phyloP scores from a whole-genome alignment of 2,113 vertebrate species.

The Terrapene triunguis region DNA sequence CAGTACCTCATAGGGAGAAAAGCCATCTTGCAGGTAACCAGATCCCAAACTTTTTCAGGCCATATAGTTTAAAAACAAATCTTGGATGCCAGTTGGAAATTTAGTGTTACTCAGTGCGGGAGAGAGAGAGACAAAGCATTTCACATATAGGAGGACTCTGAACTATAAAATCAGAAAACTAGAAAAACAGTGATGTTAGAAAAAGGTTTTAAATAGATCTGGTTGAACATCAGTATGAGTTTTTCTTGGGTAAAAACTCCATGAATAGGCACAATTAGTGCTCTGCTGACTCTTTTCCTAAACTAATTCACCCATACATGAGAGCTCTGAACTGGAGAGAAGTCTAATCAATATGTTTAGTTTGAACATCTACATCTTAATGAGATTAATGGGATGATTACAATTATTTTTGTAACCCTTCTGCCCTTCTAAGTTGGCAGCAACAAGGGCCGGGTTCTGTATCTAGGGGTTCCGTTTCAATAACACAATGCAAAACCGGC shows the following conservation, averaged over 20 bases:
- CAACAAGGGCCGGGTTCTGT: too few species aligned
- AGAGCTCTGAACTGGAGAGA: not conserved
- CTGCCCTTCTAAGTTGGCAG: too few species aligned
- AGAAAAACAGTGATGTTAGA: not conserved
- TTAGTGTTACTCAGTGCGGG: not conserved
- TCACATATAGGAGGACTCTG: not conserved
- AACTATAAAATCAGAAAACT: not conserved
- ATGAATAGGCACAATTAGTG: not conserved
- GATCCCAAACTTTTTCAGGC: not conserved
- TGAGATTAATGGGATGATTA: conserved; percentile 18
- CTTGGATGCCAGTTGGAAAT: not conserved
- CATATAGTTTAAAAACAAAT: not conserved
- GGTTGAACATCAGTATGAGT: not conserved
- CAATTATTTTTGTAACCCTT: too few species aligned
- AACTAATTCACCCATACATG: not conserved
- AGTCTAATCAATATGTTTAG: conserved; percentile 23
- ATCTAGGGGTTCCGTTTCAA: too few species aligned
- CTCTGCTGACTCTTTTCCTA: not conserved
- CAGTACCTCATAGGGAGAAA: not conserved
- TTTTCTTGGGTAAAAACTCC: not conserved
- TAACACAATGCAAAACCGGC: too few species aligned
- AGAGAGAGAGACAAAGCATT: not conserved
- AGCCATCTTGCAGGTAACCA: not conserved
- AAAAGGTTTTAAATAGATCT: not conserved
- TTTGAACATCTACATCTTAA: not conserved